Evolutionary conservation across 2,888 invertebrate genomes (phyloP).

Genomic region (Hoplodrina ambigua): DNA sequence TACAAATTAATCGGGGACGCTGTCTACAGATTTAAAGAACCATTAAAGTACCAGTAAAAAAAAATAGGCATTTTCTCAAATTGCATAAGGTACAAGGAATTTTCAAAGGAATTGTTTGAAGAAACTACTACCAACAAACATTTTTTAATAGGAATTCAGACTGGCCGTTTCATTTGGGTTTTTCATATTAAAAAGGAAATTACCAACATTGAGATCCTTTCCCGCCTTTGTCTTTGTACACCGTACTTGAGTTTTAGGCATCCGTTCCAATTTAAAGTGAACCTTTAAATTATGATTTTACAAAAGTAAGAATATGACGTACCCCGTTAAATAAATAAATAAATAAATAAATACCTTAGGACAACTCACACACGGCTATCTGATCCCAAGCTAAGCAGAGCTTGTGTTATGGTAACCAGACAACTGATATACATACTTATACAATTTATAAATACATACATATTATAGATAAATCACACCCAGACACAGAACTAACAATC

Average conservation of each 20-base stretch:
- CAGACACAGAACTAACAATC: too few relatives aligned
- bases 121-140: background rate
- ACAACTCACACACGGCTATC: too few relatives aligned
- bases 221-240: background rate
- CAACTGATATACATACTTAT: too few relatives aligned
- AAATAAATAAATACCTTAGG: too few relatives aligned
- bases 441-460: too few relatives aligned
- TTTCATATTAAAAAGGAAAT: constrained; percentile 1
- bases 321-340: too few relatives aligned
- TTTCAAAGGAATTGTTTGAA: background rate
- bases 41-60: background rate
- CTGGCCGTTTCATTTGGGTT: background rate
- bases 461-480: too few relatives aligned
- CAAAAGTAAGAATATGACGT: too few relatives aligned
- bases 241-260: background rate
- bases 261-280: background rate
- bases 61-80: background rate
- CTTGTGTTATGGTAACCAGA: too few relatives aligned
- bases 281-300: background rate
- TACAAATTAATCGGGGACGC: too few relatives aligned
- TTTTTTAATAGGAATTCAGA: background rate
- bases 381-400: too few relatives aligned
- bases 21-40: too few relatives aligned
- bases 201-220: background rate
- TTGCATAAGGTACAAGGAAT: background rate